Evolutionary conservation across 1,140 invertebrate species (phyloP).

Genomic region (Tribolium castaneum): DNA sequence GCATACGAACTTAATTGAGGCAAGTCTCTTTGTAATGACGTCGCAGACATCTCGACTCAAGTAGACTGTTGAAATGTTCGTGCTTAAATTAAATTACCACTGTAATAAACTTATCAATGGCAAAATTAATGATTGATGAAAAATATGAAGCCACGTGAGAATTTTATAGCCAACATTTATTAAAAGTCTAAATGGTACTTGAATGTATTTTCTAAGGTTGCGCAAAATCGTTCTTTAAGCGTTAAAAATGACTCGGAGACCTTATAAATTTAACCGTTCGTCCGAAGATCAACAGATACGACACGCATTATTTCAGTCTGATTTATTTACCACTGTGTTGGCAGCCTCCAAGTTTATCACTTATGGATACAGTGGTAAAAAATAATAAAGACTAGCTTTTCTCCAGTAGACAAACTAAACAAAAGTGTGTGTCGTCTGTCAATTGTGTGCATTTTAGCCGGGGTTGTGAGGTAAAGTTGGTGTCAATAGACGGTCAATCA

Average conservation of each 20-base stretch:
- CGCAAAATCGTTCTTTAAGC: conserved; percentile 19
- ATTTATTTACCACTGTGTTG: conserved; percentile 3
- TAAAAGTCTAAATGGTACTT: no score
- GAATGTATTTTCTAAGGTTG: background rate
- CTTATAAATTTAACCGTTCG: conserved; percentile 43
- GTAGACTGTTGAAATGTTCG: conserved; percentile 2
- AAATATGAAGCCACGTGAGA: background rate
- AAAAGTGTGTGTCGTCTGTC: background rate
- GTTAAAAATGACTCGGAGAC: conserved; percentile 10
- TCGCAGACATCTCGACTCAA: conserved; percentile 9
- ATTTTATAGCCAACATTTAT: background rate
- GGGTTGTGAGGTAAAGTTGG: background rate
- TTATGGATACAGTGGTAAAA: background rate
- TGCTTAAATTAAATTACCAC: conserved; percentile 8
- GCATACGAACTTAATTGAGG: conserved; percentile 10
- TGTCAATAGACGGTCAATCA: background rate
- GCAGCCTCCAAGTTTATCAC: background rate
- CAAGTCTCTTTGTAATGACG: conserved; percentile 6
- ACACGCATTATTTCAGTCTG: conserved; percentile 44
- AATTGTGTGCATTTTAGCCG: background rate
- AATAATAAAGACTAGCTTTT: background rate
- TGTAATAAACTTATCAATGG: conserved; percentile 3
- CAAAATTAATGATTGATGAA: background rate
- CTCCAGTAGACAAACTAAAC: background rate
- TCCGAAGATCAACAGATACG: conserved; percentile 43